Percentiles rank a stretch among this genome's conserved stretches.
These are phyloP conservation scores for Psittacara wagleri DNA, from an alignment of 2,113 vertebrate genomes.

Conservation along the genomic window DNA sequence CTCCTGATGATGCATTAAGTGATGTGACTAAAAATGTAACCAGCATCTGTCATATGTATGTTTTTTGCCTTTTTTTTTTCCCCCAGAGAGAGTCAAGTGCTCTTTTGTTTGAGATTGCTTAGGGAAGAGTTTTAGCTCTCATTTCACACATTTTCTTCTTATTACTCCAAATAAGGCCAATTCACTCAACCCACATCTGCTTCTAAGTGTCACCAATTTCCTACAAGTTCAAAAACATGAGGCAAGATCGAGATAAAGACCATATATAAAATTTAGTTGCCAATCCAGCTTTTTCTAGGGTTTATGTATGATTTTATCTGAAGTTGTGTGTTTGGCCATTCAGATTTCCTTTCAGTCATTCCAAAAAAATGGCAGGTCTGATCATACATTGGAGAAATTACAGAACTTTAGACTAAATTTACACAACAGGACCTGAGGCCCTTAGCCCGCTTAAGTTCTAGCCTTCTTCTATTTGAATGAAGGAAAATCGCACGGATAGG, in stretches of 20 bases:
- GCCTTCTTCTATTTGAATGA: background rate
- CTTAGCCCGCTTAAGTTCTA: background rate
- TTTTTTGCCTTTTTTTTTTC: background rate
- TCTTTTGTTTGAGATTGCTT: conserved; percentile 23
- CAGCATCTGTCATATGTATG: background rate
- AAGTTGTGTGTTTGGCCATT: background rate
- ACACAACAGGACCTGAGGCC: background rate
- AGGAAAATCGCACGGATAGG: background rate
- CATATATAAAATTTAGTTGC: background rate
- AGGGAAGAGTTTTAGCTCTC: conserved; percentile 12
- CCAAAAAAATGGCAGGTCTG: background rate
- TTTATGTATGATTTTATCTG: conserved; percentile 38
- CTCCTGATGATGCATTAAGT: background rate
- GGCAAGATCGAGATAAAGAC: conserved; percentile 28
- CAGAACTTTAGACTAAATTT: background rate
- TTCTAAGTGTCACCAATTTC: conserved; percentile 54
- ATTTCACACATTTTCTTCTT: conserved; percentile 31
- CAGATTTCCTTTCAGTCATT: conserved; percentile 2
- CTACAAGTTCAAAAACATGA: conserved; percentile 46
- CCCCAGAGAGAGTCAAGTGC: background rate
- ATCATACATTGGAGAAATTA: background rate
- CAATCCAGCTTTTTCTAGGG: background rate
- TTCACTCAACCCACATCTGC: conserved; percentile 35
- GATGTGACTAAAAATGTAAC: background rate
- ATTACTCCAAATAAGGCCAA: conserved; percentile 12